A percentile compares a stretch with the other conserved stretches of the same genome.
Conservation (phyloP, 2,113 vertebrate genomes). For the Paraplagusia blochii region DNA sequence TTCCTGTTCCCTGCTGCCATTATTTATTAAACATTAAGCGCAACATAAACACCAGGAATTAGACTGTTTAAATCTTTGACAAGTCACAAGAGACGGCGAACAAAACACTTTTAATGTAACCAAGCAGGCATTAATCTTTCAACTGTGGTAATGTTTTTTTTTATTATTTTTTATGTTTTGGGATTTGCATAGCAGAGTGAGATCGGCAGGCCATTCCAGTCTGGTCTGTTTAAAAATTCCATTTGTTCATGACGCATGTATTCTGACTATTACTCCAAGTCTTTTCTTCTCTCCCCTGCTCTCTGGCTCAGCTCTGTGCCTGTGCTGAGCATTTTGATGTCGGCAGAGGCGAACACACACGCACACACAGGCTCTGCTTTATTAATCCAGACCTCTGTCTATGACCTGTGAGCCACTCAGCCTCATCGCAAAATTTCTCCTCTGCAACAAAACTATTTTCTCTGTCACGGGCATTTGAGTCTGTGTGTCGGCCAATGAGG, state of each 20-base stretch:
- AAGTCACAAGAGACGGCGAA: background rate
- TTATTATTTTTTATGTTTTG: conserved; percentile 10
- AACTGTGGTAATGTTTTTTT: conserved; percentile 9
- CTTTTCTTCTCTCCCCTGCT: conserved; percentile 10
- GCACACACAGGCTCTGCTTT: conserved; percentile 63
- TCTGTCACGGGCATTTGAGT: conserved; percentile 14
- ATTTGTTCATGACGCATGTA: conserved; percentile 38
- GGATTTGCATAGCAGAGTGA: conserved; percentile 30
- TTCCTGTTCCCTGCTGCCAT: background rate
- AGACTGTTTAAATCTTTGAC: conserved; percentile 5
- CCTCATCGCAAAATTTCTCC: conserved; percentile 14
- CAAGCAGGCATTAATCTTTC: conserved; percentile 19
- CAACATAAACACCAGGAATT: conserved; percentile 4
- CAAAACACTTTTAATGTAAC: conserved; percentile 2
- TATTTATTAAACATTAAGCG: background rate
- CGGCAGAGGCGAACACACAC: conserved; percentile 45
- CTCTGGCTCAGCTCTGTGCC: conserved; percentile 50
- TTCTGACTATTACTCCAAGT: conserved; percentile 25
- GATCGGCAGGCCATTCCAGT: conserved; percentile 10
- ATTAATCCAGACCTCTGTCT: conserved; percentile 49
- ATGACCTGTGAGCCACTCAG: conserved; percentile 34
- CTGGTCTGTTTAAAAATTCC: no score
- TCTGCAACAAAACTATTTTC: conserved; percentile 24
- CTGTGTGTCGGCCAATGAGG: conserved; percentile 4
- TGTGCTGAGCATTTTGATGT: conserved; percentile 69